These are phyloP conservation scores for Pluvianellus socialis DNA, from an alignment of 2,113 vertebrate genomes.

Conservation along the genomic window DNA sequence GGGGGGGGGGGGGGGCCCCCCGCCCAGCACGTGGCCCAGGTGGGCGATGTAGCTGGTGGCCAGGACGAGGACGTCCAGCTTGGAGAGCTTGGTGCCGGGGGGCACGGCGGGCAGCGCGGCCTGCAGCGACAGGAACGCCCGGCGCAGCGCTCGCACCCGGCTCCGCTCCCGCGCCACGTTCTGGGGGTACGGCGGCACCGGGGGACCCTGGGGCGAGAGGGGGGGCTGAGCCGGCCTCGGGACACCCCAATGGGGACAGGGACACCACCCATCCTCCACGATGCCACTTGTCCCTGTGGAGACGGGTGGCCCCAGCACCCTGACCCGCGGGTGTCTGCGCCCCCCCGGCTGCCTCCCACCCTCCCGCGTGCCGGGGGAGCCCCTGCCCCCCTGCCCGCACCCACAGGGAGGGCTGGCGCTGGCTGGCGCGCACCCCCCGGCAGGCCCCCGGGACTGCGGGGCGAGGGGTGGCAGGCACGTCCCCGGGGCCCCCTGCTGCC, in stretches of 20 bases:
- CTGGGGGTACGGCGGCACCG: slow-evolving; percentile 74
- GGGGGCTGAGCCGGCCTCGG: background rate
- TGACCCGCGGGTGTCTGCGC: background rate
- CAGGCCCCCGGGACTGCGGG: background rate
- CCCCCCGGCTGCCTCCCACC: background rate
- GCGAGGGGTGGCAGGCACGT: background rate
- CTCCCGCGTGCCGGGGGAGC: too few species aligned
- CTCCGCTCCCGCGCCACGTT: slow-evolving; percentile 80
- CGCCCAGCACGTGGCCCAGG: slow-evolving; percentile 80
- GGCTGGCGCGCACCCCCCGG: too few species aligned
- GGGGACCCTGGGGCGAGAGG: background rate
- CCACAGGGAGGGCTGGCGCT: background rate
- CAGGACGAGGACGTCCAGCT: slow-evolving; percentile 84
- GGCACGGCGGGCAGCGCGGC: slow-evolving; percentile 75
- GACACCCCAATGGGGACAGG: background rate
- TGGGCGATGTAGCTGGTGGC: slow-evolving; percentile 88
- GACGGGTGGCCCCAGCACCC: too few species aligned
- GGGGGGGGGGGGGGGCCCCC: background rate
- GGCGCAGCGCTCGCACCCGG: slow-evolving; percentile 79
- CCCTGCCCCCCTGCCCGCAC: too few species aligned
- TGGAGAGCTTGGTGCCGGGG: slow-evolving; percentile 85
- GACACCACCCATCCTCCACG: background rate
- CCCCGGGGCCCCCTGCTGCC: too few species aligned
- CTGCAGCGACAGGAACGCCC: slow-evolving; percentile 87
- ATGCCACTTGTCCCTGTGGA: background rate